These are phyloP conservation scores for Echinops telfairi DNA, from an alignment of 2,113 vertebrate genomes.

Conservation along the genomic window DNA sequence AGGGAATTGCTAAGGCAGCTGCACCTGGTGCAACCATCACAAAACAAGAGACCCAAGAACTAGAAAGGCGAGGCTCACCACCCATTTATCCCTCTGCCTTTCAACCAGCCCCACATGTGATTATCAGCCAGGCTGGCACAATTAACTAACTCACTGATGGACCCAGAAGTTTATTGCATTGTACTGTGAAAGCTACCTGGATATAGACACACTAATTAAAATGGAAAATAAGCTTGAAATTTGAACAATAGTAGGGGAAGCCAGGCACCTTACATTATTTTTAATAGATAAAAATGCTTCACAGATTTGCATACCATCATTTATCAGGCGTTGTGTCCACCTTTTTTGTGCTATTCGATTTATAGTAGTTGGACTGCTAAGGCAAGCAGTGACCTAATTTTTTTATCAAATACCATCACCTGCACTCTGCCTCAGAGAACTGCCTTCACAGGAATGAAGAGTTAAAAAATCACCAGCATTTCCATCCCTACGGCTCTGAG, in stretches of 20 bases:
- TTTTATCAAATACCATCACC: background rate
- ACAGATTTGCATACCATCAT: background rate
- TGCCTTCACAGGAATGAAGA: background rate
- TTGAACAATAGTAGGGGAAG: background rate
- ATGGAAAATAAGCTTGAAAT: background rate
- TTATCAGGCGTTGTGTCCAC: background rate
- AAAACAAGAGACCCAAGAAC: no score
- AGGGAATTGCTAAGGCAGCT: no score
- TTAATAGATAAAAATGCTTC: background rate
- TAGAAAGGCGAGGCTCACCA: no score
- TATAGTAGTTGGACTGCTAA: background rate
- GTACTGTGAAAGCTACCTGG: background rate
- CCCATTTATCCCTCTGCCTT: no score
- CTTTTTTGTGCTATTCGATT: background rate
- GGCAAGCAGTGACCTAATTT: background rate
- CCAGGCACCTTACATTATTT: background rate
- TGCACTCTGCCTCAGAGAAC: background rate
- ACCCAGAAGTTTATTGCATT: conserved; percentile 2
- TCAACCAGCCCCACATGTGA: no score
- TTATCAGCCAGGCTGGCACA: no score
- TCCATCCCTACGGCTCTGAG: background rate
- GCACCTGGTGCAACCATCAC: no score
- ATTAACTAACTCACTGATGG: no score
- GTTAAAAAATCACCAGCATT: background rate
- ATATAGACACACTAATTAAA: background rate